Conservation (phyloP, 2,113 vertebrate species). For the Pomatostomus ruficeps region DNA sequence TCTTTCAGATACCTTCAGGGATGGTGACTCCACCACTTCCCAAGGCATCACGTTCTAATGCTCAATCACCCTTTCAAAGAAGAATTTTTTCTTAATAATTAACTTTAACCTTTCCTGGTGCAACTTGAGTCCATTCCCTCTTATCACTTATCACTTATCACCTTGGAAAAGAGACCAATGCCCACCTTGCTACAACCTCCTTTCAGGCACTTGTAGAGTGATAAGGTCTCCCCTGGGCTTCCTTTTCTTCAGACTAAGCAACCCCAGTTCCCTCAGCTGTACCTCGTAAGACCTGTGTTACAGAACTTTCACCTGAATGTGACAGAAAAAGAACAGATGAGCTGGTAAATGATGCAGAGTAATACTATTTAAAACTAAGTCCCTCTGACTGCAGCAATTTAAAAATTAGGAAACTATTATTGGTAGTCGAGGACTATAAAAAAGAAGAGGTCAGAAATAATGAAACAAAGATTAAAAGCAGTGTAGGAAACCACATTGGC, state of each 20-base stretch:
- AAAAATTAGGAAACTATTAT: background rate
- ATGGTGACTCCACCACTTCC: background rate
- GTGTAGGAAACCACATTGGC: background rate
- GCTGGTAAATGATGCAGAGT: background rate
- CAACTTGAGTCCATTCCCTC: background rate
- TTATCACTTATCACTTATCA: background rate
- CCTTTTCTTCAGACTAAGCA: background rate
- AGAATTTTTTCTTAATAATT: background rate
- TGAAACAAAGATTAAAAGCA: background rate
- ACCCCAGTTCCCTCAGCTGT: background rate
- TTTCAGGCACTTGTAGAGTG: background rate
- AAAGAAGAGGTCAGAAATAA: background rate
- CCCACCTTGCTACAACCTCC: background rate
- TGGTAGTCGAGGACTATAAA: background rate
- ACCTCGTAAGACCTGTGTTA: background rate
- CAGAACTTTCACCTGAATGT: background rate
- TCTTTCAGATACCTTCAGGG: background rate
- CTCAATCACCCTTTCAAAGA: background rate
- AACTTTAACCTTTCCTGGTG: too few species aligned
- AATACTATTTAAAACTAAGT: background rate
- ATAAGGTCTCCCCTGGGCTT: background rate
- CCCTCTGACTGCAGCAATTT: background rate
- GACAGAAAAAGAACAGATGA: background rate
- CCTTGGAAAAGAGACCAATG: background rate
- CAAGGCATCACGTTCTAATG: background rate